Evolutionary conservation across 2,888 invertebrate genomes (phyloP).

Genomic region (Orthonevra nobilis): DNA sequence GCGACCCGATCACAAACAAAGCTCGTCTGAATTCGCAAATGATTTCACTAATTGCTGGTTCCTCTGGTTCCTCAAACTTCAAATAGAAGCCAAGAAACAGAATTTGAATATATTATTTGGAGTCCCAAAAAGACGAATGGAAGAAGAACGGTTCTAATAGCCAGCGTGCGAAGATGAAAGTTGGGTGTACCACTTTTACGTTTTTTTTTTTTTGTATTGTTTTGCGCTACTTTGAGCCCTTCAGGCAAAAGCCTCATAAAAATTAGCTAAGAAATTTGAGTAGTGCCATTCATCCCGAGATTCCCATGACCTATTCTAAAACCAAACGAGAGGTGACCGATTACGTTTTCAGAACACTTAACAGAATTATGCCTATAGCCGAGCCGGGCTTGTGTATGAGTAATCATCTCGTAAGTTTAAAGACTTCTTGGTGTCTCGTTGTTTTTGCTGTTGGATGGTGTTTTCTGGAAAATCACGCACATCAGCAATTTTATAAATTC

Average conservation of each 20-base stretch:
- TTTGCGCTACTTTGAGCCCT: conserved; percentile 17
- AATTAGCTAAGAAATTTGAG: conserved; percentile 1
- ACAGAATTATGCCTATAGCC: conserved; percentile 15
- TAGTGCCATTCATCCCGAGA: too few relatives aligned
- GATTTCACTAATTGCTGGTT: conserved; percentile 39
- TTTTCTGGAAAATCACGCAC: conserved; percentile 49
- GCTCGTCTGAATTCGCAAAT: conserved; percentile 22
- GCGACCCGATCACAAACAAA: too few relatives aligned
- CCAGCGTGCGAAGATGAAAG: conserved; percentile 57
- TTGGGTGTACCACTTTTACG: conserved; percentile 65
- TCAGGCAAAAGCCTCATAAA: conserved; percentile 15
- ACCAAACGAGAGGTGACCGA: neutral
- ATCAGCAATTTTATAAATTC: conserved; percentile 42
- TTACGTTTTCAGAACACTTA: conserved; percentile 12
- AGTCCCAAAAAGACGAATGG: conserved; percentile 29
- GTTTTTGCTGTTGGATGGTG: too few relatives aligned
- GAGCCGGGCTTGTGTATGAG: neutral
- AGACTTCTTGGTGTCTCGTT: too few relatives aligned
- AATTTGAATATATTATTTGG: too few relatives aligned
- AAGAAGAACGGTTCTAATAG: too few relatives aligned
- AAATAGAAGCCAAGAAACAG: conserved; percentile 4
- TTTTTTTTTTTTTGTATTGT: too few relatives aligned
- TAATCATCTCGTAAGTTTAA: too few relatives aligned
- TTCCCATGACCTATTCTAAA: conserved; percentile 57
- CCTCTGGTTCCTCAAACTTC: conserved; percentile 1